Base-by-base conservation (phyloP, 2,113 vertebrate species). In the Gobiocypris rarus region DNA sequence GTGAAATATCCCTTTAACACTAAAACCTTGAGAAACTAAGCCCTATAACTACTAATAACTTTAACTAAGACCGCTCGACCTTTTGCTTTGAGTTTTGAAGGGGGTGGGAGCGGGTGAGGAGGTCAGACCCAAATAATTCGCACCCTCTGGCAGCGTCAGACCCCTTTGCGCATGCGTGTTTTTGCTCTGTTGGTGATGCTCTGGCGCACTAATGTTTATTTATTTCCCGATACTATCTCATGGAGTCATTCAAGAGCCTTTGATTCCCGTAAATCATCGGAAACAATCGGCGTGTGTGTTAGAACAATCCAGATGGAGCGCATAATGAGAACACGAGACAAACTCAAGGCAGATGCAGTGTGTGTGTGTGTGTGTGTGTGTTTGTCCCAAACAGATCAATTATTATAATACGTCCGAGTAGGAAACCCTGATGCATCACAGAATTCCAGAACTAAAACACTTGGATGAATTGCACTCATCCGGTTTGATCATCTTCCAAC, bases 321-420 rank as follows among this genome's bases (percentile, higher is more conserved):
- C 87, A 89, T 91, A 91, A 94, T 89, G 90, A 92, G 92, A 90
- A 88, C 89, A 89, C 59, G 87, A 88, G 90, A 93, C 90, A 91
- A 91, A 91, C 90, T 88, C 86, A 88, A 89, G 83, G 86, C 90
- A 92, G 90, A 91, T 90, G 89, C 89, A 82, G 81, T 86, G 83
- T 82, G 88, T 84, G 80, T 59, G 79, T 76, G 83, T 63, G 48
- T 70, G 34, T 76, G 83, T 63, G 50, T 70, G 34, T 41, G 67
- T 70, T 19, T 43, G 70, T 73, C 41, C 41, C 13, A 48, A 73
- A 73, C 86, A 70, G 84, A 90, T 91, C 90, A 89, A 91, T 89
- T 81, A 88, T 86, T 85, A 87, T 89, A 87, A 91, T 69, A 63
- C 69, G 38, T 52, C 38, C 63, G 81, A 83, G 43, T 80, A 43